Percentiles rank a stretch among this genome's conserved stretches.
phyloP scores from a whole-genome alignment of 2,888 invertebrate genomes.

The Ochropleura plecta region DNA sequence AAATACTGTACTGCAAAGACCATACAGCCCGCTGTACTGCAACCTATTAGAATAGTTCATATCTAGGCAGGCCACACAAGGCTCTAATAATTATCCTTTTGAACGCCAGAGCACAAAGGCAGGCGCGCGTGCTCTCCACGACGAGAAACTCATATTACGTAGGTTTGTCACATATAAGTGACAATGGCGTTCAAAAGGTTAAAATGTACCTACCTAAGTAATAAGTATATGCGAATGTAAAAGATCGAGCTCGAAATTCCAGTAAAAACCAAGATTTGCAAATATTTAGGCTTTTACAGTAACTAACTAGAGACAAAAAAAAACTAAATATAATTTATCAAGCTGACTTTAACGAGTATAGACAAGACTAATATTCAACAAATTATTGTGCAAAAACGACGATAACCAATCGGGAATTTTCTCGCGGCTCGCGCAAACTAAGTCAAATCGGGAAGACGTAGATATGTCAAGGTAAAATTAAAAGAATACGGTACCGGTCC shows the following conservation, averaged over 20 bases:
- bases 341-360: slow-evolving; percentile 10
- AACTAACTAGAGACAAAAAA: neutral
- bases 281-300: neutral
- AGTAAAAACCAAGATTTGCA: neutral
- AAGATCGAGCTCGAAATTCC: neutral
- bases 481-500: too few species aligned
- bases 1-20: neutral
- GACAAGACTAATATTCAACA: slow-evolving; percentile 6
- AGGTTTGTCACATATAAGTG: too few species aligned
- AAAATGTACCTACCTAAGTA: neutral
- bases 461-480: neutral
- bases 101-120: too few species aligned
- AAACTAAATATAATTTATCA: too few species aligned
- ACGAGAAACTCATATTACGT: too few species aligned
- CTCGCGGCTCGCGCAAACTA: neutral
- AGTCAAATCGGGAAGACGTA: neutral
- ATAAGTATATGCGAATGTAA: neutral
- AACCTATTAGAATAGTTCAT: slow-evolving; percentile 9
- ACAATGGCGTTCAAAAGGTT: too few species aligned
- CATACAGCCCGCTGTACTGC: too few species aligned
- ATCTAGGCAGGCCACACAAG: slow-evolving; percentile 30
- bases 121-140: too few species aligned
- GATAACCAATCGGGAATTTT: neutral
- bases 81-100: neutral
- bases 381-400: slow-evolving; percentile 2